Evolutionary conservation across 2,888 invertebrate species (phyloP).

Genomic region (Luperina nickerlii): DNA sequence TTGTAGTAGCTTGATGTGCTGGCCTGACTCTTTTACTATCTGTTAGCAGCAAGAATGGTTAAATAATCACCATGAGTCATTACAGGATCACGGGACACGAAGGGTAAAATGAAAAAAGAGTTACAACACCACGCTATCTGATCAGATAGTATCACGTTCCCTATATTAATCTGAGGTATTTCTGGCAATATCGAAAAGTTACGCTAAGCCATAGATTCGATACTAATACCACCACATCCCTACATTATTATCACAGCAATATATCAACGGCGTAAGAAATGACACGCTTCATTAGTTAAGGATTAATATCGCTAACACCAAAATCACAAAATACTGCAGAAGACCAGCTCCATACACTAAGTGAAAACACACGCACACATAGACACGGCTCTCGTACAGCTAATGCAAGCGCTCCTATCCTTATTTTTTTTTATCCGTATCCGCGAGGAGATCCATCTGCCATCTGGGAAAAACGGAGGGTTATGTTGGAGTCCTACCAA

Average conservation of each 20-base stretch:
- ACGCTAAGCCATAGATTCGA: slow-evolving; percentile 14
- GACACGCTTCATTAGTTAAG: slow-evolving; percentile 73
- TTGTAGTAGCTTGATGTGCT: too few species aligned
- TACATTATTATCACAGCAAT: slow-evolving; percentile 42
- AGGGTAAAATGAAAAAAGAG: neutral
- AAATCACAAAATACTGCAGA: slow-evolving; percentile 14
- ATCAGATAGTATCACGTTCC: neutral
- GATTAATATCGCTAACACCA: slow-evolving; percentile 71
- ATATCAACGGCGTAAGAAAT: slow-evolving; percentile 64
- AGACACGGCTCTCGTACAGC: too few species aligned
- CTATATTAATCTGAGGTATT: slow-evolving; percentile 13
- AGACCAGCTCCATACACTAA: neutral
- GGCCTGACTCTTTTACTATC: neutral
- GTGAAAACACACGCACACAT: neutral
- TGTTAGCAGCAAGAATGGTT: neutral
- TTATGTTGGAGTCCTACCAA: too few species aligned
- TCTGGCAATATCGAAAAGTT: neutral
- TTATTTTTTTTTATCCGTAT: too few species aligned
- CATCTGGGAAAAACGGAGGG: too few species aligned
- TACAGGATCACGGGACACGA: neutral
- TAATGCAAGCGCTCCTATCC: neutral
- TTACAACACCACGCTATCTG: neutral
- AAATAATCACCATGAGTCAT: neutral
- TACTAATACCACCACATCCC: slow-evolving; percentile 13
- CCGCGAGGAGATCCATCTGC: too few species aligned